These are phyloP conservation scores for Monomorium pharaonis DNA, from an alignment of 1,140 invertebrate genomes.

Conservation along the genomic window DNA sequence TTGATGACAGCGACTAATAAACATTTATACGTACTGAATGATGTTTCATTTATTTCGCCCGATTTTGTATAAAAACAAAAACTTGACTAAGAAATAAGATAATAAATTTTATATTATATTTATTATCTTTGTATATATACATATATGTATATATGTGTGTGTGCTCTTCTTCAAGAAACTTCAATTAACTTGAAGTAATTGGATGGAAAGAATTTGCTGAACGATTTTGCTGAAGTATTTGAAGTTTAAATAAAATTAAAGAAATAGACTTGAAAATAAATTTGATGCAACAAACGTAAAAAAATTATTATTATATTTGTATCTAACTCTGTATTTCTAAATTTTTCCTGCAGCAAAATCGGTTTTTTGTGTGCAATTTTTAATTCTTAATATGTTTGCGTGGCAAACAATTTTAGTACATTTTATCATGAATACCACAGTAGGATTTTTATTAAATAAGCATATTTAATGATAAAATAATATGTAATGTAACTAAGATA, in stretches of 20 bases:
- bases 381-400: background rate
- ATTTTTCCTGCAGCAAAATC: no score
- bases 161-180: no score
- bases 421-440: background rate
- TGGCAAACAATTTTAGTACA: no score
- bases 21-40: slow-evolving; percentile 32
- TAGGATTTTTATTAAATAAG: background rate
- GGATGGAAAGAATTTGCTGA: no score
- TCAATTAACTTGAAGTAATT: no score
- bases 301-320: no score
- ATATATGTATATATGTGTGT: no score
- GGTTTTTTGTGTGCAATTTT: background rate
- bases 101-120: background rate
- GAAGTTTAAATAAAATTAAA: no score
- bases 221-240: no score
- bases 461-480: background rate
- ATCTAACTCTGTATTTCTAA: no score
- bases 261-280: no score
- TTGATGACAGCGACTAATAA: slow-evolving; percentile 40
- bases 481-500: background rate
- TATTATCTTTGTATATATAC: background rate
- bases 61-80: background rate
- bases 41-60: background rate
- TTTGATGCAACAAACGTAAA: no score
- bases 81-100: background rate